phyloP scores from a whole-genome alignment of 1,140 invertebrate genomes.

The Philopotamus ludificatus region DNA sequence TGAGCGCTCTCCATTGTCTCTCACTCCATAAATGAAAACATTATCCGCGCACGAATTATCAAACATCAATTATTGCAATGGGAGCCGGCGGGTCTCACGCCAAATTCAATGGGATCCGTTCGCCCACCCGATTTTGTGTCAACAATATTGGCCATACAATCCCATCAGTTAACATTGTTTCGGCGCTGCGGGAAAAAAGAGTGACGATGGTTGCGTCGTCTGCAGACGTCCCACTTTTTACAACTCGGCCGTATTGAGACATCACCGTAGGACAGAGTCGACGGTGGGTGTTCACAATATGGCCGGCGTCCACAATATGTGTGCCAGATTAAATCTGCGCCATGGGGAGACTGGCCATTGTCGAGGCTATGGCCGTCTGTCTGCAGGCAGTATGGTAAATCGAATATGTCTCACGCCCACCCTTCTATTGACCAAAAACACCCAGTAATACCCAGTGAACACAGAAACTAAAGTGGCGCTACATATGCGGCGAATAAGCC shows the following conservation, averaged over 20 bases:
- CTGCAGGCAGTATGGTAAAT: too few relatives aligned
- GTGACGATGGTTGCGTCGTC: background rate
- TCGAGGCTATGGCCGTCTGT: too few relatives aligned
- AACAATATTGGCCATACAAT: constrained; percentile 6
- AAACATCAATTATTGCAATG: background rate
- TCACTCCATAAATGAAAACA: constrained; percentile 40
- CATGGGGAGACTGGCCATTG: too few relatives aligned
- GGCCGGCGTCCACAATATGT: too few relatives aligned
- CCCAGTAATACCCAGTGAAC: too few relatives aligned
- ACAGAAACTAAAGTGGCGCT: too few relatives aligned
- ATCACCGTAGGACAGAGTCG: too few relatives aligned
- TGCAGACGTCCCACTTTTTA: background rate
- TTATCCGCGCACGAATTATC: constrained; percentile 12
- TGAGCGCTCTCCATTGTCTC: constrained; percentile 28
- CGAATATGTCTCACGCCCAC: too few relatives aligned
- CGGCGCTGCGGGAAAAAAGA: constrained; percentile 4
- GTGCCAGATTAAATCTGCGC: too few relatives aligned
- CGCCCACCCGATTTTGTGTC: constrained; percentile 13
- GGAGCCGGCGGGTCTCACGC: constrained; percentile 14
- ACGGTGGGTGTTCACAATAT: too few relatives aligned
- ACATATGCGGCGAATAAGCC: too few relatives aligned
- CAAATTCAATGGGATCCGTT: background rate
- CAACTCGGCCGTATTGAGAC: background rate
- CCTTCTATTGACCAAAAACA: too few relatives aligned
- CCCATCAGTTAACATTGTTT: constrained; percentile 25